Evolutionary conservation across 2,113 vertebrate genomes (phyloP), one percentile per base, ranked within the genome.

Genomic region (Atherinomorus stipes): DNA sequence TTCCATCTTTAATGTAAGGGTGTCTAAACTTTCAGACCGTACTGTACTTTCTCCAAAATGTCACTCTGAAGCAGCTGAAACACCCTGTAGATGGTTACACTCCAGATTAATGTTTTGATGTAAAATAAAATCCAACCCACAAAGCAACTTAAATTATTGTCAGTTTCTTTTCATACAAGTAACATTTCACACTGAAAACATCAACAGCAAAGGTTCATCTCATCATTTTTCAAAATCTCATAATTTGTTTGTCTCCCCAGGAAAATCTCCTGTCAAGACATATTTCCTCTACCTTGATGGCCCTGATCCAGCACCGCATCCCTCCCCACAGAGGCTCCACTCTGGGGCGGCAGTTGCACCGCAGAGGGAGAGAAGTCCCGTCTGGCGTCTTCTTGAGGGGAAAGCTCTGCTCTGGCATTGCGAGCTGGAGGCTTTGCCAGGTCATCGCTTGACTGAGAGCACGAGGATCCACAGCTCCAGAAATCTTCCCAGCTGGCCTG

Each of bases 401-500:
- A 90, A 44, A 84, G 52, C 64, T 94, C 90, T 19, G 75, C 82
- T 71, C 92, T 93, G 1, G 42, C 34, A 49, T 66, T 63, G n/a
- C 82, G 84, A n/a, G 51, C 78, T 22, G 84, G 61, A 2, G 74
- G 73, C 56, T 95, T 94, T 64, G 85, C 71, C 23, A 93, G 90
- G 0, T 95, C 92, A 0, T 96, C 92, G 1, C 93, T 95, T 56
- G 90, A 94, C 81, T 93, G 93, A 61, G 95, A 95, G 87, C 90
- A 94, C 11, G 89, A 89, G n/a, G 95, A 95, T 49, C 80, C 92
- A 62, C 92, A 95, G 88, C 94, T 96, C 51, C 91, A 95, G 83
- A 56, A 16, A 1, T 94, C 92, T 0, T 95, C 93, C 94, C 94
- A 94, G 63, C 74, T 88, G 12, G 87, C 72, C 68, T 90, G 93